Base-by-base conservation (phyloP, 2,113 vertebrate species). In the Paralichthys olivaceus region DNA sequence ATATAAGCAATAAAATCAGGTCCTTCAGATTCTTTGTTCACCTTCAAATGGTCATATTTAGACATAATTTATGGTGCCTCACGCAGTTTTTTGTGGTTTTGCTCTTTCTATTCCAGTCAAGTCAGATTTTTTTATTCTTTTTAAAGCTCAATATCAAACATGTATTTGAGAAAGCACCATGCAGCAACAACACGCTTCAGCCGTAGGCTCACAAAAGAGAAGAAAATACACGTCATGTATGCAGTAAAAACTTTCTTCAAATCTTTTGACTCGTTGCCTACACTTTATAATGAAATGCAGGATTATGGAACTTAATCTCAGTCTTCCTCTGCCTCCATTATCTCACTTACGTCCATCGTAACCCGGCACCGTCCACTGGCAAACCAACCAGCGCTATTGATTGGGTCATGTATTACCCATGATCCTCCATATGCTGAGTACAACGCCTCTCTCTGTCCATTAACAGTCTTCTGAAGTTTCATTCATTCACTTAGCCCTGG, bases 371-470 rank as follows among this genome's bases (percentile, higher is more conserved):
- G 6, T 81, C 69, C 81, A 76, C 72, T 76, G 81, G 74, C 84
- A 68, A 77, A 89, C 77, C 73, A 66, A 87, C 86, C 72, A 47
- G 88, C 83, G 89, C 89, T 90, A 93, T 93, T 82, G 92, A 93
- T 93, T 56, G 69, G 87, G 75, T 88, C 84, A 81, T 85, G 73
- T 87, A 88, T 90, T 88, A 89, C 89, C 86, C 80, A 79, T 85
- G 84, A 91, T 89, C 82, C 77, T 82, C 86, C 82, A 85, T 83
- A 89, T 90, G 89, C 88, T 89, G 90, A 92, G 87, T 75, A 87
- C 75, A 81, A 90, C 90, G 85, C 88, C 90, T 91, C 90, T 84
- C 87, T 85, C 45, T 49, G 81, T 91, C 91, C 91, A 91, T 92
- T 91, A 90, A 90, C 82, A 70, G 83, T 78, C 87, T 68, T 83